Percentiles rank a stretch among this genome's conserved stretches.
Evolutionary conservation across 2,797 vertebrate species (phyloP).

Genomic region (Limnodromus scolopaceus): DNA sequence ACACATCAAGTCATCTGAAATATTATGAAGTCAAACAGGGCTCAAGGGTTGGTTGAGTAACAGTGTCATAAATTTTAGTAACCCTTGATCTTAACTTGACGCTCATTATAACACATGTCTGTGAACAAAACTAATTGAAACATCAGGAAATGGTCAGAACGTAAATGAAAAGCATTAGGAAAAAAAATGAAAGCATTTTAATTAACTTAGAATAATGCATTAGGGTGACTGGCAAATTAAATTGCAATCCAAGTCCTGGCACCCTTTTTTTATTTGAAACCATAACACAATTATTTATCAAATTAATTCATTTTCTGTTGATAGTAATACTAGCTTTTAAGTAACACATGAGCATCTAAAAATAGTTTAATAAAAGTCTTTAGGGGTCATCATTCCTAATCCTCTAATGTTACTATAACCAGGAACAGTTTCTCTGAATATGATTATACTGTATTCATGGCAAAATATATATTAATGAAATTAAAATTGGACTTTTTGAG

Average conservation of each 20-base stretch:
- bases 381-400: neutral
- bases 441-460: neutral
- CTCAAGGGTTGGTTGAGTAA: neutral
- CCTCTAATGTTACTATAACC: neutral
- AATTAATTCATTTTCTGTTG: neutral
- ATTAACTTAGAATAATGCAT: neutral
- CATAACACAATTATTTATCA: neutral
- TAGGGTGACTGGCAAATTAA: neutral
- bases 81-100: neutral
- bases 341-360: neutral
- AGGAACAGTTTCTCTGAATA: neutral
- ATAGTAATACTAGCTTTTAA: neutral
- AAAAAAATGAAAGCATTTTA: neutral
- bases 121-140: slow-evolving; percentile 7
- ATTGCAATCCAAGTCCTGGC: neutral
- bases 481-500: neutral
- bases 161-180: neutral
- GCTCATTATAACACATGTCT: neutral
- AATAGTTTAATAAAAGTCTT: neutral
- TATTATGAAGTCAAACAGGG: neutral
- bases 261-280: neutral
- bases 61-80: slow-evolving; percentile 14
- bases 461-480: neutral
- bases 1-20: slow-evolving; percentile 1
- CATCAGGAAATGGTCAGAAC: neutral